A percentile compares a stretch with the other conserved stretches of the same genome.
Evolutionary conservation across 1,140 invertebrate species (phyloP).

Genomic region (Fopius arisanus): DNA sequence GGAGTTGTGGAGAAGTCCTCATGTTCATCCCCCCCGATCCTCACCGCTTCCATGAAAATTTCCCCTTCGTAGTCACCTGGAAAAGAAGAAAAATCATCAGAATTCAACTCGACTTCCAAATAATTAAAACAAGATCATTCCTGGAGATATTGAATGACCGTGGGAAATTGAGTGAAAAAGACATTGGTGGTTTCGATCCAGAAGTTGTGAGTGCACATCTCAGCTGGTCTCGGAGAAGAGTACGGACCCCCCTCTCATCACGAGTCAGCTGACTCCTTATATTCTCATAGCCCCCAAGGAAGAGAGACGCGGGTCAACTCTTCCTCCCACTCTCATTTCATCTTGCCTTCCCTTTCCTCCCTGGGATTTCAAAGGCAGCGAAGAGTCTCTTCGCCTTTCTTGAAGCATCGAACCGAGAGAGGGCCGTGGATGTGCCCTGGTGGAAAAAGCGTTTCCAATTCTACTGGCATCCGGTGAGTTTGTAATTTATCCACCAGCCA

Average conservation of each 20-base stretch:
- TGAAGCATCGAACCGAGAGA: slow-evolving; percentile 25
- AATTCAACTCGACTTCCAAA: background rate
- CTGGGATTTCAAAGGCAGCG: slow-evolving; percentile 34
- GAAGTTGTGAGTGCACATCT: background rate
- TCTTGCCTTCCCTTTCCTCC: slow-evolving; percentile 15
- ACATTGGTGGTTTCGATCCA: background rate
- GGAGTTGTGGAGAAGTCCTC: background rate
- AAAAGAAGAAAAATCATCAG: background rate
- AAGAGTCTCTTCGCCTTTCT: slow-evolving; percentile 29
- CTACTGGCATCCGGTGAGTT: slow-evolving; percentile 34
- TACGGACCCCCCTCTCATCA: background rate
- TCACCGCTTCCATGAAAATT: background rate
- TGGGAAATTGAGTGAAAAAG: slow-evolving; percentile 1
- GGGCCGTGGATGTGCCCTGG: slow-evolving; percentile 6
- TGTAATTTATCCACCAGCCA: background rate
- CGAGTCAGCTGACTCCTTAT: slow-evolving; percentile 12
- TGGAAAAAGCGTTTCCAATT: slow-evolving; percentile 39
- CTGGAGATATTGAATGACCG: background rate
- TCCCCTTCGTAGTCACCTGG: background rate
- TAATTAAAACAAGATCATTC: slow-evolving; percentile 7
- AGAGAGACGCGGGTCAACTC: slow-evolving; percentile 41
- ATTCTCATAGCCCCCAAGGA: slow-evolving; percentile 34
- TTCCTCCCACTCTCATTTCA: slow-evolving; percentile 31
- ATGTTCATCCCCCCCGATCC: background rate
- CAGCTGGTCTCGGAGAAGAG: background rate